These are phyloP conservation scores for Zenarchopterus dispar DNA, from an alignment of 2,797 vertebrate genomes.

Conservation along the genomic window DNA sequence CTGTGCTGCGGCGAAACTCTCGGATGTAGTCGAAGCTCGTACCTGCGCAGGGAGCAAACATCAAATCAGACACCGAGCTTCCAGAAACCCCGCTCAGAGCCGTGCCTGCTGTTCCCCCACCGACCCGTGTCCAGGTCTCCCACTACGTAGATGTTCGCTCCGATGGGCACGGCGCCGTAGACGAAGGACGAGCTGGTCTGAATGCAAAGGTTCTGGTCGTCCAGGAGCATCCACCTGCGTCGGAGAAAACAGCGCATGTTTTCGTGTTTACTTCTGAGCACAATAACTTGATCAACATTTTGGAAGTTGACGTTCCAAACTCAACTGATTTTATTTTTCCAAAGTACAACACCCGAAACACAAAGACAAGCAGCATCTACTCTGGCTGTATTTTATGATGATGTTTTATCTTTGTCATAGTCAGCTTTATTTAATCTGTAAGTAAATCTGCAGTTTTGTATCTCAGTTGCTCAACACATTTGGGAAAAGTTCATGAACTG, in stretches of 20 bases:
- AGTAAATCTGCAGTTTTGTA: no score
- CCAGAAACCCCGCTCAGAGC: no score
- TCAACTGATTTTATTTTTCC: no score
- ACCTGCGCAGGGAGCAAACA: conserved; percentile 74
- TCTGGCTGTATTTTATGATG: no score
- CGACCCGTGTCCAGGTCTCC: conserved; percentile 97
- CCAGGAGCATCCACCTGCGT: conserved; percentile 93
- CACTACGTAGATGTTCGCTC: conserved; percentile 96
- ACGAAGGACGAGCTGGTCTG: conserved; percentile 96
- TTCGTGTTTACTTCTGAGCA: neutral
- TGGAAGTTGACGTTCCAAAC: neutral
- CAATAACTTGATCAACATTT: neutral
- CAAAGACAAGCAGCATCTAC: no score
- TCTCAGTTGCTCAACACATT: no score
- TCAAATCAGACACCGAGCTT: accelerated
- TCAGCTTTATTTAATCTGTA: no score
- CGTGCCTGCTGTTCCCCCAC: conserved; percentile 17
- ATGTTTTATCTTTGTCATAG: no score
- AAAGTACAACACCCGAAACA: no score
- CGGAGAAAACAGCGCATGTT: neutral
- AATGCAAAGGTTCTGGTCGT: conserved; percentile 94
- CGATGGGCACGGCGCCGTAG: conserved; percentile 95
- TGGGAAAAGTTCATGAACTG: no score
- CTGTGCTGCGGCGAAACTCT: conserved; percentile 94
- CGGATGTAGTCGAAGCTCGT: conserved; percentile 95